phyloP scores from a whole-genome alignment of 2,888 invertebrate species.

The Drosophila gaucha region DNA sequence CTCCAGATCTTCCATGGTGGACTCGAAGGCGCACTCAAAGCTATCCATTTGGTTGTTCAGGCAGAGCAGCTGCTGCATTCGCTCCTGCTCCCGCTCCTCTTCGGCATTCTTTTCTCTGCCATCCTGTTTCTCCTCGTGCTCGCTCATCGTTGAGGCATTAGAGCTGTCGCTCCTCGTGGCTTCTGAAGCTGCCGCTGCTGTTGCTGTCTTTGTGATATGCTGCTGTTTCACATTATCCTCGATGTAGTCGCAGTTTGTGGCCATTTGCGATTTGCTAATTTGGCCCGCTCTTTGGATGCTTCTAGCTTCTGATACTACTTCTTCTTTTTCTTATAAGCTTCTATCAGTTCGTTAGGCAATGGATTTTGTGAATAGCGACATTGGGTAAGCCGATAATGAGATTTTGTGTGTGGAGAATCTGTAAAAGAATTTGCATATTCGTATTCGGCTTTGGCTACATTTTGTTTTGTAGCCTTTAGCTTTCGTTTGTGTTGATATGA shows the following conservation, averaged over 20 bases:
- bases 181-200: constrained; percentile 15
- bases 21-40: constrained; percentile 83
- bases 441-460: constrained; percentile 19
- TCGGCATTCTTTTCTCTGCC: constrained; percentile 33
- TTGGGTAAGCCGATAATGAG: constrained; percentile 54
- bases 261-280: constrained; percentile 67
- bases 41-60: constrained; percentile 69
- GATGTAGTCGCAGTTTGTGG: constrained; percentile 79
- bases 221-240: constrained; percentile 72
- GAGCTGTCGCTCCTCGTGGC: constrained; percentile 13
- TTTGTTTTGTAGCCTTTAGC: constrained; percentile 24
- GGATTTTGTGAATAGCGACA: constrained; percentile 81
- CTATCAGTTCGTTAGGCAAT: constrained; percentile 33
- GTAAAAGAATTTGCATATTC: constrained; percentile 45
- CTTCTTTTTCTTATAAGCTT: constrained; percentile 4
- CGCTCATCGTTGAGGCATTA: constrained; percentile 45
- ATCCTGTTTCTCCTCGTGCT: constrained; percentile 61
- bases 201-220: constrained; percentile 43
- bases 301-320: constrained; percentile 12
- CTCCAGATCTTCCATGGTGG: constrained; percentile 84
- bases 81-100: constrained; percentile 5
- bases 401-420: constrained; percentile 45
- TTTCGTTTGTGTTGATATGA: constrained; percentile 76
- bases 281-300: constrained; percentile 20
- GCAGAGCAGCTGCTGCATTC: constrained; percentile 8